Base-by-base conservation (phyloP, 1,140 invertebrate species). In the Heliconius nattereri region DNA sequence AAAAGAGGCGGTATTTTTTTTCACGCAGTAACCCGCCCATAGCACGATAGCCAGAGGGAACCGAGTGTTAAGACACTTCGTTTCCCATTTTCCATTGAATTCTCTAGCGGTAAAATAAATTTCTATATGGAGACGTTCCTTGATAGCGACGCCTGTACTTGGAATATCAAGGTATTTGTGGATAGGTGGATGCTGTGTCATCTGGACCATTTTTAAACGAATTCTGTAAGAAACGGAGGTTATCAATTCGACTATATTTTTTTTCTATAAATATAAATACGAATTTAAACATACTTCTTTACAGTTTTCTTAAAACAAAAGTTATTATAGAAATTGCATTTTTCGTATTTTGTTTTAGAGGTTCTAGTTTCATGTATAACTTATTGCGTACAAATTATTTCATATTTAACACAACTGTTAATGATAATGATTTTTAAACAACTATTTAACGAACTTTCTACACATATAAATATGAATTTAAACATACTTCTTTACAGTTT, bases 171-270 rank as follows among this genome's bases (percentile, higher is more conserved):
- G 20, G 6, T 49, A 77, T 77, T 76, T 5, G 45, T 77, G 45
- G 45, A 49, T 49, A 49, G 45, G 45, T 6, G 0, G 9, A 11
- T 40, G 37, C 40, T 72, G 23, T 37, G 45, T 54, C 20, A 72
- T 78, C 32, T 16, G 20, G 57, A 73, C 8, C 71, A 52, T 73
- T 78, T n/a, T n/a, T n/a, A n/a, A n/a, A n/a, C n/a, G n/a, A n/a
- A n/a, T n/a, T n/a, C n/a, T n/a, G n/a, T n/a, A n/a, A n/a, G n/a
- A n/a, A n/a, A n/a, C n/a, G n/a, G n/a, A n/a, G n/a, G n/a, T n/a
- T n/a, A n/a, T n/a, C n/a, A n/a, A n/a, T n/a, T n/a, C n/a, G n/a
- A n/a, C n/a, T n/a, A n/a, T n/a, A n/a, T n/a, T n/a, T 57, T 72
- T 45, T 32, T 32, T 32, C 5, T 35, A 35, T 6, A 5, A 35